These are phyloP conservation scores for Odontesthes bonariensis DNA, from an alignment of 2,113 vertebrate species.

Conservation along the genomic window DNA sequence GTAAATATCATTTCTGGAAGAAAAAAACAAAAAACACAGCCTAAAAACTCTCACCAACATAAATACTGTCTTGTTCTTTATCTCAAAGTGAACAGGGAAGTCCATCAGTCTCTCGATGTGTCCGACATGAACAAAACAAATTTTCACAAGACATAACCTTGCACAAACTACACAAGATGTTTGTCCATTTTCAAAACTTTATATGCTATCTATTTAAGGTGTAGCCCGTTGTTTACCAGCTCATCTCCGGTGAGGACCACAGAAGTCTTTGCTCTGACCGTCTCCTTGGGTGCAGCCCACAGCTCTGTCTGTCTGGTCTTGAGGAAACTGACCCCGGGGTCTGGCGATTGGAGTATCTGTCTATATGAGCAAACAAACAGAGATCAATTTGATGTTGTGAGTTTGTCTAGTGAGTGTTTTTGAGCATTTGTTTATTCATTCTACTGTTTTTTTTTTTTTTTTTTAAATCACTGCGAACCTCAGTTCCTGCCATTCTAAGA, in stretches of 20 bases:
- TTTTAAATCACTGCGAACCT: constrained; percentile 81
- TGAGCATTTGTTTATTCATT: constrained; percentile 21
- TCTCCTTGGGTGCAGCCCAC: constrained; percentile 54
- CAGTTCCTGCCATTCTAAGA: constrained; percentile 89
- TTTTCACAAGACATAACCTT: not conserved
- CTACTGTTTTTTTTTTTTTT: not conserved
- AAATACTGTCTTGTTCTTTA: too few relatives aligned
- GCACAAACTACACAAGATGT: not conserved
- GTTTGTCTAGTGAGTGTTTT: constrained; percentile 16
- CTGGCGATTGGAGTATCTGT: constrained; percentile 83
- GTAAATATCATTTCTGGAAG: too few relatives aligned
- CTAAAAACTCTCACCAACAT: too few relatives aligned
- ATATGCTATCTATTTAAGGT: not conserved
- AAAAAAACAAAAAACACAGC: too few relatives aligned
- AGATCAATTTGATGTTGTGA: constrained; percentile 47
- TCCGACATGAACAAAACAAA: not conserved
- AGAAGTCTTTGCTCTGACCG: constrained; percentile 73
- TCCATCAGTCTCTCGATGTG: too few relatives aligned
- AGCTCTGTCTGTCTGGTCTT: constrained; percentile 58
- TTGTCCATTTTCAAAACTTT: not conserved
- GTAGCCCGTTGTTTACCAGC: constrained; percentile 82
- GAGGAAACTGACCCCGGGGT: constrained; percentile 71
- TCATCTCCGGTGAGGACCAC: constrained; percentile 89
- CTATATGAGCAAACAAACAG: constrained; percentile 76
- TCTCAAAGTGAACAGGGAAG: too few relatives aligned